Evolutionary conservation across 2,113 vertebrate species (phyloP).

Genomic region (Cyprinodon tularosa): DNA sequence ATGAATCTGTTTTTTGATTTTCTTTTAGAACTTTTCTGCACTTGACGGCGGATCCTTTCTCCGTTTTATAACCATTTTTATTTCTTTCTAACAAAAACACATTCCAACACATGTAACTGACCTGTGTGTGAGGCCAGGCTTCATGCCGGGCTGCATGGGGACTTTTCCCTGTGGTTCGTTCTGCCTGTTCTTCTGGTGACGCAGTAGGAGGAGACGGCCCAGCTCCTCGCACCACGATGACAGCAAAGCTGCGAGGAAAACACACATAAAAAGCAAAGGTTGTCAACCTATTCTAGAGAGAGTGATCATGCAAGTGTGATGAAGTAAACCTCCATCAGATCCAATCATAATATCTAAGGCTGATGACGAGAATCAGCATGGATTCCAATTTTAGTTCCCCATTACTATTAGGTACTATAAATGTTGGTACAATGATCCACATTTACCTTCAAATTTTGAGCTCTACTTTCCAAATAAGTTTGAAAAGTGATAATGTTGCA

Average conservation of each 20-base stretch:
- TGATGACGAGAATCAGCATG: background rate
- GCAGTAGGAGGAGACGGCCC: conserved; percentile 95
- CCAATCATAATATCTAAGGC: background rate
- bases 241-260: conserved; percentile 86
- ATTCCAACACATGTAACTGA: conserved; percentile 71
- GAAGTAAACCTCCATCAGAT: background rate
- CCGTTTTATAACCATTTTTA: background rate
- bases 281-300: background rate
- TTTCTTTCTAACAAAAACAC: conserved; percentile 10
- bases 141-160: conserved; percentile 98
- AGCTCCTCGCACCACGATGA: conserved; percentile 99
- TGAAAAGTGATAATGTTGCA: too few relatives aligned
- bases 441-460: too few relatives aligned
- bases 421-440: too few relatives aligned
- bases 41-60: conserved; percentile 23
- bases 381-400: background rate
- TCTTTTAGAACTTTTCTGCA: conserved; percentile 74
- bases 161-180: conserved; percentile 96
- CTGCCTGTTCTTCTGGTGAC: conserved; percentile 99
- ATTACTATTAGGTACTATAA: too few relatives aligned
- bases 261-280: conserved; percentile 38
- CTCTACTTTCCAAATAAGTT: too few relatives aligned
- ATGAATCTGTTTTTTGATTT: conserved; percentile 5
- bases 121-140: conserved; percentile 97
- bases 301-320: too few relatives aligned